phyloP scores from a whole-genome alignment of 2,888 invertebrate species.

The Pyrrhia umbra region DNA sequence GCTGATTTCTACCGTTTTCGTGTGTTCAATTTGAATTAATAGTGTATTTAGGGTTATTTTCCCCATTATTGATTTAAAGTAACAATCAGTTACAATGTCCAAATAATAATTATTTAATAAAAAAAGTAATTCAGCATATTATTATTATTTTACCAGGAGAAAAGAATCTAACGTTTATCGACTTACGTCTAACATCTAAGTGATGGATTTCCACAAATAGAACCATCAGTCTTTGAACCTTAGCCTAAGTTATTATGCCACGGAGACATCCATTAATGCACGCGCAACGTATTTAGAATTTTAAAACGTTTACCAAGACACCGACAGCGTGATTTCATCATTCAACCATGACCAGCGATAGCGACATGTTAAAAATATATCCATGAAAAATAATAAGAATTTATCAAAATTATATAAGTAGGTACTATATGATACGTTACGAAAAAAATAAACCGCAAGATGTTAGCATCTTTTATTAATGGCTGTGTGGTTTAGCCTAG shows the following conservation, averaged over 20 bases:
- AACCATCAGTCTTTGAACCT: neutral
- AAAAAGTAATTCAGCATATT: too few species aligned
- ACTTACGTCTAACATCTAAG: neutral
- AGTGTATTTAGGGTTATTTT: too few species aligned
- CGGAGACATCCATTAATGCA: conserved; percentile 11
- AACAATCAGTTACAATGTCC: too few species aligned
- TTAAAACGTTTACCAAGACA: conserved; percentile 33
- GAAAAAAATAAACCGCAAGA: conserved; percentile 47
- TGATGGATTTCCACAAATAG: neutral
- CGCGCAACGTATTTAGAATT: conserved; percentile 10
- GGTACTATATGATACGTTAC: conserved; percentile 17
- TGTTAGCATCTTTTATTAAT: conserved; percentile 17
- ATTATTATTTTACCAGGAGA: neutral
- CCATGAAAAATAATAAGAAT: conserved; percentile 27
- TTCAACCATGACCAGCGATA: conserved; percentile 36
- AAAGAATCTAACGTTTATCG: neutral
- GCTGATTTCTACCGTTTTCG: too few species aligned
- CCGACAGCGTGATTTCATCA: conserved; percentile 30
- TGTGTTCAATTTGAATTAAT: too few species aligned
- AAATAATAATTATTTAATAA: too few species aligned
- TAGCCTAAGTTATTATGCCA: neutral
- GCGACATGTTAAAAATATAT: neutral
- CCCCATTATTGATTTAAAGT: too few species aligned
- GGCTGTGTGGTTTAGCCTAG: conserved; percentile 26
- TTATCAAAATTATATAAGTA: conserved; percentile 22